Conservation (phyloP, 2,797 vertebrate genomes). For the Sciurus carolinensis region DNA sequence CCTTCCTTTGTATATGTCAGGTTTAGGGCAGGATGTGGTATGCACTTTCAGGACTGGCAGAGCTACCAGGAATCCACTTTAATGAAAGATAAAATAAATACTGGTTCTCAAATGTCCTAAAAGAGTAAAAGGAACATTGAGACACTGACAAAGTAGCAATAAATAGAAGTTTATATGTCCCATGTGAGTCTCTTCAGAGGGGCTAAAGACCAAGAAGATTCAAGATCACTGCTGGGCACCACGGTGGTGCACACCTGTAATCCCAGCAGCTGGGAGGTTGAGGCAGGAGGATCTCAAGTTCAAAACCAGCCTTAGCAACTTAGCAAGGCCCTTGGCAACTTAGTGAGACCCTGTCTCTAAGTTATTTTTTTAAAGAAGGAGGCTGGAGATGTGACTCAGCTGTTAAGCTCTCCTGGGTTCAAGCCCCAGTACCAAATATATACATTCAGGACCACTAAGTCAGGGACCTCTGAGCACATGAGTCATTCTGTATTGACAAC, state of each 20-base stretch:
- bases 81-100: slow-evolving; percentile 18
- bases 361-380: too few species aligned
- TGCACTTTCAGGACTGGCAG: neutral
- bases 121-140: neutral
- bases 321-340: too few species aligned
- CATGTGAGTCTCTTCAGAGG: neutral
- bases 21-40: neutral
- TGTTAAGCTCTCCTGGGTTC: too few species aligned
- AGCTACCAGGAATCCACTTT: neutral
- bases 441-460: neutral
- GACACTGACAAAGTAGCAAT: too few species aligned
- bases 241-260: too few species aligned
- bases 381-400: too few species aligned
- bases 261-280: too few species aligned
- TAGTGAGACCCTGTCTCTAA: too few species aligned
- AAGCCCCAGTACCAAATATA: too few species aligned
- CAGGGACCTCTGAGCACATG: neutral
- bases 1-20: neutral
- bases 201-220: neutral
- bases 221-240: too few species aligned
- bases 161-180: neutral
- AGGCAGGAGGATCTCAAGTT: too few species aligned
- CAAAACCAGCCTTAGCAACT: too few species aligned
- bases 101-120: neutral
- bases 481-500: neutral